Conservation (phyloP, 2,888 invertebrate species). For the Bellardia pandia region DNA sequence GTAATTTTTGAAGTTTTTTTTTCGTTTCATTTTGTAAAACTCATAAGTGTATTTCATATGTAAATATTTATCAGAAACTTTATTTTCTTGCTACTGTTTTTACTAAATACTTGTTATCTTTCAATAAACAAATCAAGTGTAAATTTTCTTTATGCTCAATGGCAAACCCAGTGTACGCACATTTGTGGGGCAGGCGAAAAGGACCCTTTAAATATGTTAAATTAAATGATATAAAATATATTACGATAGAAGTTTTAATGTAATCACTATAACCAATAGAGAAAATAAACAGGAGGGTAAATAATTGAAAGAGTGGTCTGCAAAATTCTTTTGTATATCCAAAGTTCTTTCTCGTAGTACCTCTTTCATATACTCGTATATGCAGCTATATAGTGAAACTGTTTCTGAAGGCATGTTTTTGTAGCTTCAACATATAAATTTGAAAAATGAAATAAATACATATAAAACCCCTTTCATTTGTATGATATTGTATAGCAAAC, state of each 20-base stretch:
- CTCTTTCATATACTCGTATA: background rate
- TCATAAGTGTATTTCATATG: slow-evolving; percentile 15
- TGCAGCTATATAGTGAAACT: background rate
- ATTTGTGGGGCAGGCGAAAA: too few species aligned
- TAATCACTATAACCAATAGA: too few species aligned
- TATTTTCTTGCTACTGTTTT: slow-evolving; percentile 35
- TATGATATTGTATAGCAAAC: background rate
- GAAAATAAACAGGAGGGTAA: too few species aligned
- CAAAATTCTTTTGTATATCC: background rate
- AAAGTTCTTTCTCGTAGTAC: background rate
- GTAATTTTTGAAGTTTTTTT: background rate
- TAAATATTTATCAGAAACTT: slow-evolving; percentile 54
- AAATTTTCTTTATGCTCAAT: slow-evolving; percentile 36
- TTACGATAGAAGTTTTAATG: too few species aligned
- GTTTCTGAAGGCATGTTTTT: background rate
- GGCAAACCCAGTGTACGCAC: background rate
- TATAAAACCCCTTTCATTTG: background rate
- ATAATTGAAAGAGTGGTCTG: too few species aligned
- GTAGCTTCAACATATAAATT: background rate
- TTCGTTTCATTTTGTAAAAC: background rate
- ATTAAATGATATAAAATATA: too few species aligned
- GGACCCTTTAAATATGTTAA: too few species aligned
- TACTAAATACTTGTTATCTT: slow-evolving; percentile 50
- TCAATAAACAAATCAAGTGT: slow-evolving; percentile 54
- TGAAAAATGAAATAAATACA: too few species aligned